Evolutionary conservation across 2,888 invertebrate species (phyloP).

Genomic region (Ommatoiulus sabulosus): DNA sequence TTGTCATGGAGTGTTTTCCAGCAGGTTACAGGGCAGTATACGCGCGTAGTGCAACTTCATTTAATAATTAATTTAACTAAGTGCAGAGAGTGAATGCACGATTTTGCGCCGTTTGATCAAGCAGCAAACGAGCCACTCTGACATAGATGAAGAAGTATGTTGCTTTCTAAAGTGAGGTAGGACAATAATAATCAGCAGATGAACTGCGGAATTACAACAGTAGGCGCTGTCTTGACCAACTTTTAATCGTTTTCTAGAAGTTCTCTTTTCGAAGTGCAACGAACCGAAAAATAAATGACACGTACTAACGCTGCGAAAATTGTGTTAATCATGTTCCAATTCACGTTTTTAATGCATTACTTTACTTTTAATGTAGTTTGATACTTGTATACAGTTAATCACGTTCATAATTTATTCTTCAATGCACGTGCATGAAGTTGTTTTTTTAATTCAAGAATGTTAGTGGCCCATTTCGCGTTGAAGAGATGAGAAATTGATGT

Average conservation of each 20-base stretch:
- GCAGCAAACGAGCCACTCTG: neutral
- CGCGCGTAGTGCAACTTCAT: neutral
- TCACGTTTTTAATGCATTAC: too few relatives aligned
- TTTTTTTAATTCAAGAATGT: neutral
- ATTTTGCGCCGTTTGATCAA: conserved; percentile 13
- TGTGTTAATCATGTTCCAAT: neutral
- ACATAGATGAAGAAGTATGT: conserved; percentile 32
- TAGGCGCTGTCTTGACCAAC: neutral
- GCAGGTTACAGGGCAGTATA: neutral
- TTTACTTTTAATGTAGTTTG: too few relatives aligned
- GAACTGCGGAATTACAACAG: neutral
- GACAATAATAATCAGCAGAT: conserved; percentile 21
- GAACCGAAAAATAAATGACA: neutral
- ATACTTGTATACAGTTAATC: too few relatives aligned
- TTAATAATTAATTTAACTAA: conserved; percentile 47
- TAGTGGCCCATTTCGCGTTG: neutral
- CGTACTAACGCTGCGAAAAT: neutral
- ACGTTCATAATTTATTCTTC: too few relatives aligned
- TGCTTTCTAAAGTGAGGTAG: conserved; percentile 8
- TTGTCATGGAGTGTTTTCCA: conserved; percentile 32
- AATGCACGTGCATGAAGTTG: neutral
- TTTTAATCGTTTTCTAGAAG: neutral
- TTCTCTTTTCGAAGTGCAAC: neutral
- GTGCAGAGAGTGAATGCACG: conserved; percentile 41
- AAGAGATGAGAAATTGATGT: too few relatives aligned